Conservation (phyloP, 2,888 invertebrate species). For the Leptinotarsa juncta region DNA sequence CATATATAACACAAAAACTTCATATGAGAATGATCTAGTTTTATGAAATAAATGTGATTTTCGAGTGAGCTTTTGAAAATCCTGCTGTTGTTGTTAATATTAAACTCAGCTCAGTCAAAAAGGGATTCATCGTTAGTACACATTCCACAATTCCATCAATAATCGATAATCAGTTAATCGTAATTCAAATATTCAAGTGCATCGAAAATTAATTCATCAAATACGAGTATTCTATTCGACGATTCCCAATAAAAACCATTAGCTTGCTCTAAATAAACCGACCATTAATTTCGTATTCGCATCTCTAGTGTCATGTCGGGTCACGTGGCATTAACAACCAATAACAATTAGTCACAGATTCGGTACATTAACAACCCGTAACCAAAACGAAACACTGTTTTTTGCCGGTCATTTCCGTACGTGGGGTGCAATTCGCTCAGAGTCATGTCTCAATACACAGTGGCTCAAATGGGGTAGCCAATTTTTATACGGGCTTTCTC, state of each 20-base stretch:
- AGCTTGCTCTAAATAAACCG: conserved; percentile 27
- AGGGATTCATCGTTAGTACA: no score
- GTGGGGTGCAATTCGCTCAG: conserved; percentile 35
- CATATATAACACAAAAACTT: no score
- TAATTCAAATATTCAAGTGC: not conserved
- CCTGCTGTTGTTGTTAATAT: no score
- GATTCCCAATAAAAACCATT: conserved; percentile 20
- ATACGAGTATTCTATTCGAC: not conserved
- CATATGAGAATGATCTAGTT: no score
- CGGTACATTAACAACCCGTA: conserved; percentile 64
- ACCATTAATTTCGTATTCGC: conserved; percentile 57
- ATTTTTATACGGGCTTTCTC: not conserved
- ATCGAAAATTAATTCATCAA: not conserved
- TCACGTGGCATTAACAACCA: conserved; percentile 65
- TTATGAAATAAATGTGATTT: no score
- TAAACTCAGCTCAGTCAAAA: no score
- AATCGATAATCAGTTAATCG: not conserved
- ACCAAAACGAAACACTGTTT: conserved; percentile 59
- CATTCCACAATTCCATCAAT: not conserved
- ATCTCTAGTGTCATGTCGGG: conserved; percentile 55
- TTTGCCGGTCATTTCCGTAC: conserved; percentile 56
- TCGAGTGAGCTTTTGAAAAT: no score
- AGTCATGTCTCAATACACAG: conserved; percentile 24
- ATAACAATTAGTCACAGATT: conserved; percentile 66
- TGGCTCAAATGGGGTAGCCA: not conserved